Base-by-base conservation (phyloP, 2,113 vertebrate species). In the Puma concolor region DNA sequence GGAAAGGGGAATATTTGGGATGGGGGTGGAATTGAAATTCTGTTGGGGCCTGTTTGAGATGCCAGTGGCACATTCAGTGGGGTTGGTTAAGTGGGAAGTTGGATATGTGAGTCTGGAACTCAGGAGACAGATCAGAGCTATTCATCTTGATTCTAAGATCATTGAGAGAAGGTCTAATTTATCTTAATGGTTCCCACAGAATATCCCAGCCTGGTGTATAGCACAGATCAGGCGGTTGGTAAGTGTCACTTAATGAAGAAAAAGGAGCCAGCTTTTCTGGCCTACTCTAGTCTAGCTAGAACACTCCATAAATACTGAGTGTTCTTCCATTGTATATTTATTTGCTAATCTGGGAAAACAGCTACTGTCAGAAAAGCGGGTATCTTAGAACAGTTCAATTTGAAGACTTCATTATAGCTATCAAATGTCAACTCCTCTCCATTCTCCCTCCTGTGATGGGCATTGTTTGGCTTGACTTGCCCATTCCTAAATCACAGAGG, bases 321-420 rank as follows among this genome's bases (percentile, higher is more conserved):
- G 31, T 89, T 92, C 52, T 79, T 83, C 36, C 23, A 90, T 84
- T 72, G 91, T 81, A 89, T 82, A 74, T 81, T 80, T 93, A 95
- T 80, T 94, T 79, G 63, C 5, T 84, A 48, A 80, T 67, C 52
- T 95, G 87, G 29, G 33, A 87, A 91, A 90, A 57, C 16, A 92
- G 29, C 72, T 88, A 88, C 71, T 92, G 21, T 85, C 9, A 80
- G 80, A 67, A 89, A 88, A 86, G 21, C n/a, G 94, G 66, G 14
- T 72, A 94, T 84, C 83, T 80, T 96, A 80, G 6, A 72, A 48
- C 0, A 48, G 8, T 36, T 52, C 69, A 27, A 23, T 66, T 82
- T 77, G 41, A 79, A 88, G 88, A 79, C 36, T 67, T 60, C 74
- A 25, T 77, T 92, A 94, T 3, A 95, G 63, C 23, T 48, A 69